phyloP scores from a whole-genome alignment of 2,797 vertebrate genomes.

The Falco berigora region DNA sequence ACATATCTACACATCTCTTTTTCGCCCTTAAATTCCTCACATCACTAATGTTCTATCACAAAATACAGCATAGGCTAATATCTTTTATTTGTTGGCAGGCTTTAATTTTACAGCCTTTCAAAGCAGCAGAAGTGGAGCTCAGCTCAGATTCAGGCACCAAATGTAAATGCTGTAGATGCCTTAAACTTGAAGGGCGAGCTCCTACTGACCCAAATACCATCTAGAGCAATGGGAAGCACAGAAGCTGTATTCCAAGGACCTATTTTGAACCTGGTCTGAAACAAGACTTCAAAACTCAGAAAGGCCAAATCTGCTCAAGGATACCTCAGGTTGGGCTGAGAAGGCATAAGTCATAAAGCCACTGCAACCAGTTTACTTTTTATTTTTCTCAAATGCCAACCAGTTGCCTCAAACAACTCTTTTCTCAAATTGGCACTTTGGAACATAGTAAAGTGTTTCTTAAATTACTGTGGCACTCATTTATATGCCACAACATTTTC shows the following conservation, averaged over 20 bases:
- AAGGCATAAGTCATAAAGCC: not conserved
- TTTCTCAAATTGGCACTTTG: not conserved
- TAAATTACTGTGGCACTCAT: not conserved
- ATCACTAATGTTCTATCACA: not conserved
- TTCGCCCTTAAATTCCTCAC: not conserved
- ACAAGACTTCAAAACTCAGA: not conserved
- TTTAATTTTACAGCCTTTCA: not conserved
- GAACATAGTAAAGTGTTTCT: not conserved
- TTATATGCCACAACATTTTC: not conserved
- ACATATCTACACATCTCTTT: not conserved
- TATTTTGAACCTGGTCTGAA: not conserved
- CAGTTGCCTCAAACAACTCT: not conserved
- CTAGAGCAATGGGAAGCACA: not conserved
- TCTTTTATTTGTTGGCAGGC: not conserved
- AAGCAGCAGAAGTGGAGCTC: not conserved
- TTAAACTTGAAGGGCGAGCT: not conserved
- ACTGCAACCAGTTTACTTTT: not conserved
- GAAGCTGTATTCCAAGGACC: not conserved
- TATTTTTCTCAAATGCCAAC: not conserved
- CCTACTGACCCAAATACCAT: not conserved
- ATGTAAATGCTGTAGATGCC: not conserved
- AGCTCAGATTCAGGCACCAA: not conserved
- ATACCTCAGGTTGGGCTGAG: not conserved
- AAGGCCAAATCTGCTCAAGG: not conserved
- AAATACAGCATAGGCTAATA: not conserved